Evolutionary conservation across 2,797 vertebrate species (phyloP).

Genomic region (Steatocranus sp.): DNA sequence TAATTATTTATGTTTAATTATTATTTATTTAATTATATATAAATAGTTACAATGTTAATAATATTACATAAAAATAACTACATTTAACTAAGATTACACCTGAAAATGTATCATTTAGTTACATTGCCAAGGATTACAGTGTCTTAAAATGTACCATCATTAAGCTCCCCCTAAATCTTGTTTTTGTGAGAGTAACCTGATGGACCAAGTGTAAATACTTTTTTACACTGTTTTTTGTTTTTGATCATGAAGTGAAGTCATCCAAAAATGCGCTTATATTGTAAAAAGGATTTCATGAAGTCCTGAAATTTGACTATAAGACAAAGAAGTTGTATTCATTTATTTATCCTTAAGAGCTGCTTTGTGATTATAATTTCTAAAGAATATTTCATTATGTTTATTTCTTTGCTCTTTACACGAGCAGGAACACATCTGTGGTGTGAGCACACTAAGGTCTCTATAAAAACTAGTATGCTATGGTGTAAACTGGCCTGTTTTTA

Average conservation of each 20-base stretch:
- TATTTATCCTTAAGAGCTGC: not conserved
- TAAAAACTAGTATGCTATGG: not conserved
- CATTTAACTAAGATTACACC: not conserved
- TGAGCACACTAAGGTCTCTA: not conserved
- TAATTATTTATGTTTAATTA: not conserved
- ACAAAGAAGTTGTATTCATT: not conserved
- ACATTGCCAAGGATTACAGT: not conserved
- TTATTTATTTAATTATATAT: not conserved
- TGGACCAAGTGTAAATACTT: not conserved
- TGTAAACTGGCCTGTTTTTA: not conserved
- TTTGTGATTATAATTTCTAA: not conserved
- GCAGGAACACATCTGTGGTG: rapidly evolving
- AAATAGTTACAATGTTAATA: not conserved
- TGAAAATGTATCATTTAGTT: not conserved
- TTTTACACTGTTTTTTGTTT: not conserved
- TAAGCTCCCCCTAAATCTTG: rapidly evolving
- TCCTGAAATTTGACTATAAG: not conserved
- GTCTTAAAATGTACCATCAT: not conserved
- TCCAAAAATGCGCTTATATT: rapidly evolving
- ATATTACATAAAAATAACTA: not conserved
- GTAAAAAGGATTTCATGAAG: not conserved
- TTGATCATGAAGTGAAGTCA: not conserved
- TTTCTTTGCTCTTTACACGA: not conserved
- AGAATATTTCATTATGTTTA: not conserved
- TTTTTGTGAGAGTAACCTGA: not conserved